Conservation (phyloP, 2,888 invertebrate species). For the Cryptus viduatorius region DNA sequence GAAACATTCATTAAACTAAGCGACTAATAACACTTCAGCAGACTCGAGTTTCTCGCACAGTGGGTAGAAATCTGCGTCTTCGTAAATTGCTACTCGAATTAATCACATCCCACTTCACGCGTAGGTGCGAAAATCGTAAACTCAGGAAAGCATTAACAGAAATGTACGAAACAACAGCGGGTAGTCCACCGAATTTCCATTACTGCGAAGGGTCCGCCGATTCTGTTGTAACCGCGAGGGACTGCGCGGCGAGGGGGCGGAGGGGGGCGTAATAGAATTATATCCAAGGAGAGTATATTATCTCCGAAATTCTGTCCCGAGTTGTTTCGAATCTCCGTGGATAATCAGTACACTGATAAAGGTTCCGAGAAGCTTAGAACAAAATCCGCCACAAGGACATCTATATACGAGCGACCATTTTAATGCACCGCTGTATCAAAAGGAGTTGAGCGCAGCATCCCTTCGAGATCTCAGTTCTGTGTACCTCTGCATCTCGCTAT, state of each 20-base stretch:
- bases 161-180: background rate
- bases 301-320: background rate
- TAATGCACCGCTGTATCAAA: background rate
- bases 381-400: constrained; percentile 4
- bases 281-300: constrained; percentile 10
- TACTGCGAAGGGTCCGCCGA: background rate
- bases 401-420: background rate
- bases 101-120: background rate
- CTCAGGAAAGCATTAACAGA: background rate
- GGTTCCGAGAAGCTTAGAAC: background rate
- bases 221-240: background rate
- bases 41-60: background rate
- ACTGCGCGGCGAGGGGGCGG: too few species aligned
- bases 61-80: background rate
- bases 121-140: background rate
- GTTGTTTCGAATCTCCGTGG: constrained; percentile 9
- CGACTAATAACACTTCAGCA: background rate
- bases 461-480: background rate
- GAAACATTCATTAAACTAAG: background rate
- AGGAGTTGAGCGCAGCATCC: constrained; percentile 6
- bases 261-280: background rate
- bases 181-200: background rate
- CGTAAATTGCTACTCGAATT: background rate
- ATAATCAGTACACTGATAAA: constrained; percentile 6
- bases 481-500: background rate